A percentile compares a stretch with the other conserved stretches of the same genome.
Evolutionary conservation across 2,888 invertebrate species (phyloP).

Genomic region (Cantharis lateralis): DNA sequence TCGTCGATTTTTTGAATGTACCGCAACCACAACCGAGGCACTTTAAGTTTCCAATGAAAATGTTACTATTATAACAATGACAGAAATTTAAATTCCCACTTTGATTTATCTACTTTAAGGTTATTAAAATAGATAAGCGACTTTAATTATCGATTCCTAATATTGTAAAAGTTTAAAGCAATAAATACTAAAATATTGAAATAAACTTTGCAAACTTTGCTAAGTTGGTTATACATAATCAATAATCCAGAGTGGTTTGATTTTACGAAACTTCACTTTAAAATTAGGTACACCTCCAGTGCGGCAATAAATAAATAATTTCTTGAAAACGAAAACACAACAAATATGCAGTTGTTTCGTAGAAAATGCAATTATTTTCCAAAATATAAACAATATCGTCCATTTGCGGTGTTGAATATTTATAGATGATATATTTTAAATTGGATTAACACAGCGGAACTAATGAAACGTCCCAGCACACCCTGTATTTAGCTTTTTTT

Average conservation of each 20-base stretch:
- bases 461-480: neutral
- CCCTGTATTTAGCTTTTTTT: neutral
- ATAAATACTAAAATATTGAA: neutral
- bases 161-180: neutral
- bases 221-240: neutral
- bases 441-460: neutral
- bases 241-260: neutral
- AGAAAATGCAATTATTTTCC: neutral
- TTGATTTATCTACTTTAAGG: neutral
- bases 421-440: neutral
- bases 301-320: neutral
- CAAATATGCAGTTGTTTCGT: neutral
- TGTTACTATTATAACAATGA: neutral
- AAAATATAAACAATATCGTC: neutral
- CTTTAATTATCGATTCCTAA: neutral
- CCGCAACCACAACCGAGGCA: neutral
- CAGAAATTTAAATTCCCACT: neutral
- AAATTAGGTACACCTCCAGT: neutral
- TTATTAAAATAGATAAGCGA: neutral
- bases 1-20: neutral
- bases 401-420: neutral
- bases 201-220: neutral
- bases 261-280: neutral
- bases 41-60: neutral
- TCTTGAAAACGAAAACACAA: neutral